These are phyloP conservation scores for Drosophila murphyi DNA, from an alignment of 1,140 invertebrate genomes.

Conservation along the genomic window DNA sequence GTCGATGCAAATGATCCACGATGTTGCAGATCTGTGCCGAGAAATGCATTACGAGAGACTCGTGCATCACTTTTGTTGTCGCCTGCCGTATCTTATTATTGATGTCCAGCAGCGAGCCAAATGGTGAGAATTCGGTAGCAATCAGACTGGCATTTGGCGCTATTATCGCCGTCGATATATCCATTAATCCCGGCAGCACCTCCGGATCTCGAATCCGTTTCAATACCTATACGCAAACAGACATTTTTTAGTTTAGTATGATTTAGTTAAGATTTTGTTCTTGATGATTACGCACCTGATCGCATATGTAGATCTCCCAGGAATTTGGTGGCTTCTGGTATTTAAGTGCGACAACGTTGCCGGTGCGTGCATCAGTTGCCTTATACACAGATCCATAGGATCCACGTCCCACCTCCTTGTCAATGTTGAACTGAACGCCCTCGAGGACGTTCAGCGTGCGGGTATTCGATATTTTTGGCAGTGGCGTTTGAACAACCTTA, in stretches of 20 bases:
- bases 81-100: slow-evolving; percentile 90
- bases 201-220: slow-evolving; percentile 66
- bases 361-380: slow-evolving; percentile 84
- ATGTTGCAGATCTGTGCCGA: slow-evolving; percentile 95
- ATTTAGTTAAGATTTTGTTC: not conserved
- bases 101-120: slow-evolving; percentile 92
- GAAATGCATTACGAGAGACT: slow-evolving; percentile 92
- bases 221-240: slow-evolving; percentile 50
- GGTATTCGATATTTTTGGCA: slow-evolving; percentile 85
- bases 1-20: slow-evolving; percentile 94
- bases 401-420: slow-evolving; percentile 91
- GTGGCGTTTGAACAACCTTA: slow-evolving; percentile 76
- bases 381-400: slow-evolving; percentile 91
- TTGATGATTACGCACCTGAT: slow-evolving; percentile 87
- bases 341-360: slow-evolving; percentile 89
- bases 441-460: slow-evolving; percentile 86
- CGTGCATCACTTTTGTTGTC: slow-evolving; percentile 88
- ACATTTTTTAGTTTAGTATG: not conserved
- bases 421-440: slow-evolving; percentile 87
- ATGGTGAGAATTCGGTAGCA: slow-evolving; percentile 91
- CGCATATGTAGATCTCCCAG: slow-evolving; percentile 93
- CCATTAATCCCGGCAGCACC: slow-evolving; percentile 88
- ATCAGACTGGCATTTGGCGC: slow-evolving; percentile 92
- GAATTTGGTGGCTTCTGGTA: slow-evolving; percentile 91
- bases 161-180: slow-evolving; percentile 88